phyloP scores from a whole-genome alignment of 2,888 invertebrate species.

The Chymomyza fuscimana region DNA sequence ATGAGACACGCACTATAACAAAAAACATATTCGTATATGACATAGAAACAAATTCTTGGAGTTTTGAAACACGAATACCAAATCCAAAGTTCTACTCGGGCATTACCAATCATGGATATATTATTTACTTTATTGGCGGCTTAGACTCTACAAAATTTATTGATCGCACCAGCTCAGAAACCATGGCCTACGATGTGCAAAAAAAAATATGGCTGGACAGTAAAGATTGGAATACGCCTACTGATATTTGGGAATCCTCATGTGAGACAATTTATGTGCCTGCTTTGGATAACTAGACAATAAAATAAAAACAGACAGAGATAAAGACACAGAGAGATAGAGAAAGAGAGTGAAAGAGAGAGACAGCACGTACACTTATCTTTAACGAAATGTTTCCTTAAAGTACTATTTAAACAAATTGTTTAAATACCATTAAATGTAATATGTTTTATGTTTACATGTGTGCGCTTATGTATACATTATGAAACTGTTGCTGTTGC shows the following conservation, averaged over 20 bases:
- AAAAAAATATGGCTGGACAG: conserved; percentile 84
- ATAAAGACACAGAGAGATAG: not conserved
- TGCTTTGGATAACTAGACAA: conserved; percentile 24
- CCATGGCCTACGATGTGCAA: conserved; percentile 85
- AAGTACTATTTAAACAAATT: not conserved
- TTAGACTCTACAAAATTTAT: conserved; percentile 85
- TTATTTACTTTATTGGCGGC: conserved; percentile 86
- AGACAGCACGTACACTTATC: not conserved
- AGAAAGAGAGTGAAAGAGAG: not conserved
- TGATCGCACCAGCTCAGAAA: conserved; percentile 84
- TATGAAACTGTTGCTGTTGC: too few relatives aligned
- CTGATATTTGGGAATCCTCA: conserved; percentile 87
- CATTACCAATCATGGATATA: conserved; percentile 82
- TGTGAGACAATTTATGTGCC: conserved; percentile 86
- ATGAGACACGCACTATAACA: conserved; percentile 81
- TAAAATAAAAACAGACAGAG: not conserved
- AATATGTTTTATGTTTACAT: not conserved
- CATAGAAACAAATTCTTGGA: conserved; percentile 82
- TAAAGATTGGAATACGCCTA: conserved; percentile 82
- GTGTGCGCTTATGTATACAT: not conserved
- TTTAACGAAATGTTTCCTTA: not conserved
- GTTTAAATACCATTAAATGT: too few relatives aligned
- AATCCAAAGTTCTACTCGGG: conserved; percentile 86
- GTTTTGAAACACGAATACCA: conserved; percentile 83
- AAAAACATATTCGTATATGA: conserved; percentile 85